Evolutionary conservation across 2,797 vertebrate genomes (phyloP), one percentile per base, ranked within the genome.

Genomic region (Xiphorhynchus erythropygius): DNA sequence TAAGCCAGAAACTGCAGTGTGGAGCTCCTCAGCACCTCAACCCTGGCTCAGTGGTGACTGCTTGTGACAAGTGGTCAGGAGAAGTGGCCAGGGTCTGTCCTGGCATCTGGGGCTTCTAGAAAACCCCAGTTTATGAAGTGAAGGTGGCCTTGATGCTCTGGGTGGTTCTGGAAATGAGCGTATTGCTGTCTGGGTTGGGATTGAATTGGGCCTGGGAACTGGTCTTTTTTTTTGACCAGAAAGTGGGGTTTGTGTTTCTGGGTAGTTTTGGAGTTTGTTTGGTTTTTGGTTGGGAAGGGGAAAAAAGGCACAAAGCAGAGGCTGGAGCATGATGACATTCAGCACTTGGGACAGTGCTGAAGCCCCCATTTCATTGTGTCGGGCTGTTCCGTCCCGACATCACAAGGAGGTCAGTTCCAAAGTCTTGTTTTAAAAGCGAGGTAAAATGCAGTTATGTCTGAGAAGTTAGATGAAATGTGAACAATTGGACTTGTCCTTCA

Each of bases 371-470:
- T 90, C 4, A 0, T 35, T 73, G 15, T 50, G 24, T 47, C 2
- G 1, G 11, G 7, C 33, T 49, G 28, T 6, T 76, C 6, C 0
- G 7, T 49, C 42, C 19, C 18, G 37, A 2, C 1, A 15, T 23
- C 5, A 7, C 16, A 24, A 16, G 25, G 9, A 70, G 13, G 21
- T 28, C 47, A 47, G 14, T 79, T 77, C 60, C 25, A 46, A 60
- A 35, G 10, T 49, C 18, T 25, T 46, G 8, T 47, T 75, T 69
- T 19, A 78, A 52, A 57, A 67, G 4, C 22, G 25, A 41, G 37
- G 11, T 62, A 16, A 53, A 81, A 62, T n/a, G 21, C 11, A 1
- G 1, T 33, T 69, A 9, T 41, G 12, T 64, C 46, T 0, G 4
- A 65, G 46, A 62, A 71, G 18, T 9, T 59, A 52, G 28, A 24